phyloP scores from a whole-genome alignment of 2,113 vertebrate genomes.

The Grus americana region DNA sequence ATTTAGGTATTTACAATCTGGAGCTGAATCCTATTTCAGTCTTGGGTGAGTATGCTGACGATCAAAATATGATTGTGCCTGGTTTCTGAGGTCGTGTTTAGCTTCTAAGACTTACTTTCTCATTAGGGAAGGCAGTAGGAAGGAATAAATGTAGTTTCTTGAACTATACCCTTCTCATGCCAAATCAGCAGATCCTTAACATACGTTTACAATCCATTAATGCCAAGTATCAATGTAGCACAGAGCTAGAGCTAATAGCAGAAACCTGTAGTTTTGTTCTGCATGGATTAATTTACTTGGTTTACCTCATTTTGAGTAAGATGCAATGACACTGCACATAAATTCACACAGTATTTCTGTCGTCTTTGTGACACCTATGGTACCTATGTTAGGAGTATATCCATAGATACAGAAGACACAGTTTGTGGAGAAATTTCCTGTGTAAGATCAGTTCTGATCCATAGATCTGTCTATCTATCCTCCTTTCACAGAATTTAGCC shows the following conservation, averaged over 20 bases:
- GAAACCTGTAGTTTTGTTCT: background rate
- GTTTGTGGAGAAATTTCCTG: background rate
- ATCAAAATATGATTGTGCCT: background rate
- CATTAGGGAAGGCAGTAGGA: background rate
- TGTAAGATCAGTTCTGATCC: background rate
- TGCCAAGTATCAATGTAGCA: background rate
- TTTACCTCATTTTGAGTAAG: background rate
- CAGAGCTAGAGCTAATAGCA: background rate
- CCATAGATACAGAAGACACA: background rate
- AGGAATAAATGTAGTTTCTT: background rate
- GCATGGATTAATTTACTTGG: background rate
- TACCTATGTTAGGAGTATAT: background rate
- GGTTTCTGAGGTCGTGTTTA: background rate
- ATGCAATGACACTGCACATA: background rate
- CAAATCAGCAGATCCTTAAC: background rate
- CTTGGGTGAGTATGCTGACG: background rate
- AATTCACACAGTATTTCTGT: background rate
- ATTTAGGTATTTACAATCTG: slow-evolving; percentile 9
- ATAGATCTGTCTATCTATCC: background rate
- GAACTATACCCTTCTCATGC: background rate
- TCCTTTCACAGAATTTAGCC: background rate
- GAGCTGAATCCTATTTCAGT: background rate
- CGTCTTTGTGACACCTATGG: background rate
- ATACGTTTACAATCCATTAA: background rate
- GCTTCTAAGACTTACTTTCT: background rate